Base-by-base conservation (phyloP, 2,888 invertebrate genomes). In the Drosophila anomalata region DNA sequence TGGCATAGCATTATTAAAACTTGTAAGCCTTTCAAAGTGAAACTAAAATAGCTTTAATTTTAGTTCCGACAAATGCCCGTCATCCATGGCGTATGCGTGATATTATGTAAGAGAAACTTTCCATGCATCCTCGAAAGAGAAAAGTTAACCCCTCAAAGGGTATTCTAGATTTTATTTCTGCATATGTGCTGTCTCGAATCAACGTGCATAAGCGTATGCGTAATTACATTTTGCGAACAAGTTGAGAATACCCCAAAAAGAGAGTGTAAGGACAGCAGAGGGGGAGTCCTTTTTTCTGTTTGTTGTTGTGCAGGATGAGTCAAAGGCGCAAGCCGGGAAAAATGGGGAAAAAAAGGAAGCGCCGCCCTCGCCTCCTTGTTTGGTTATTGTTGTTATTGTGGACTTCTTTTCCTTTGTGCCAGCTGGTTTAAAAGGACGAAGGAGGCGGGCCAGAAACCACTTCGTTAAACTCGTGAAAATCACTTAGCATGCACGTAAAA, bases 401-500 rank as follows among this genome's bases (percentile, higher is more conserved):
- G 80, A 56, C 36, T 65, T 54, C 46, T 67, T 41, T 68, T 33
- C 46, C 44, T 58, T 69, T 69, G 68, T 68, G 52, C 42, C 26
- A 52, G 65, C 46, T 24, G 67, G 46, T 26, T 58, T 57, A 39
- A 46, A 58, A 44, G 36, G 52, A 36, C 12, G 69, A n/a, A 39
- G 42, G 20, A 54, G 66, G 26, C 41, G 66, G 52, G 51, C 58
- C 41, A 9, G 52, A 66, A 68, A 61, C 70, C 88, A 89, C 89
- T 88, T 88, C 82, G 87, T 89, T 89, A 80, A 81, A 80, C 82
- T 79, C 77, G 73, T 85, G 79, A 84, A 87, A 87, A 88, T 88
- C 87, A 77, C 88, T 88, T 88, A 60, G 54, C 66, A 76, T 77
- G 73, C 67, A 72, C 70, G 70, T 67, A 65, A 59, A 65, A 70